Percentiles rank a stretch among this genome's conserved stretches.
phyloP scores from a whole-genome alignment of 2,888 invertebrate species.

The Eupithecia tripunctaria region DNA sequence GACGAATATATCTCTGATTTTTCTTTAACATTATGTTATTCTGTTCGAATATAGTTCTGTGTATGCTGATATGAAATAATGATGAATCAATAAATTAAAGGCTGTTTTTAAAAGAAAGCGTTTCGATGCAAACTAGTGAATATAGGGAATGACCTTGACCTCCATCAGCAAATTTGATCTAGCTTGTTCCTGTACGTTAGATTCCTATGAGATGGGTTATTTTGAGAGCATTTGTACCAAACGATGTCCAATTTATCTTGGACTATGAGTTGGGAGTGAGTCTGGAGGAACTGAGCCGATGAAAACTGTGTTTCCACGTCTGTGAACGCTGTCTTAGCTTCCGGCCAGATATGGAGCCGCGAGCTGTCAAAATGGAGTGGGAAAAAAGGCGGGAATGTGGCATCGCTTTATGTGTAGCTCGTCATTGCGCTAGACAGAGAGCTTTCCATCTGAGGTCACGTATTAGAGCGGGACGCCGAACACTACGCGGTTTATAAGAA shows the following conservation, averaged over 20 bases:
- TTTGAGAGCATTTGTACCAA: not conserved
- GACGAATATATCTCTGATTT: too few relatives aligned
- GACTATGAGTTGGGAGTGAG: not conserved
- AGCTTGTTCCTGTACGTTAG: not conserved
- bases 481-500: constrained; percentile 84
- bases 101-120: too few relatives aligned
- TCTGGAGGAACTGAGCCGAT: not conserved
- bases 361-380: constrained; percentile 85
- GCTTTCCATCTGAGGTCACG: constrained; percentile 45
- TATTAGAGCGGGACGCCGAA: constrained; percentile 72
- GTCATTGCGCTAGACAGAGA: constrained; percentile 80
- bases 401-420: constrained; percentile 84
- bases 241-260: constrained; percentile 3
- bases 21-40: too few relatives aligned
- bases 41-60: not conserved
- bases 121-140: not conserved
- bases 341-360: constrained; percentile 84
- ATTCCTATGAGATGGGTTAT: not conserved
- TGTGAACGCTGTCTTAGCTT: constrained; percentile 81
- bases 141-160: not conserved
- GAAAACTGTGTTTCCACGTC: constrained; percentile 31
- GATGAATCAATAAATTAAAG: not conserved
- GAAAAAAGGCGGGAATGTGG: constrained; percentile 86
- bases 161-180: not conserved
- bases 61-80: not conserved